Percentiles rank a stretch among this genome's conserved stretches.
phyloP scores from a whole-genome alignment of 1,140 invertebrate species.

The Eurosta solidaginis region DNA sequence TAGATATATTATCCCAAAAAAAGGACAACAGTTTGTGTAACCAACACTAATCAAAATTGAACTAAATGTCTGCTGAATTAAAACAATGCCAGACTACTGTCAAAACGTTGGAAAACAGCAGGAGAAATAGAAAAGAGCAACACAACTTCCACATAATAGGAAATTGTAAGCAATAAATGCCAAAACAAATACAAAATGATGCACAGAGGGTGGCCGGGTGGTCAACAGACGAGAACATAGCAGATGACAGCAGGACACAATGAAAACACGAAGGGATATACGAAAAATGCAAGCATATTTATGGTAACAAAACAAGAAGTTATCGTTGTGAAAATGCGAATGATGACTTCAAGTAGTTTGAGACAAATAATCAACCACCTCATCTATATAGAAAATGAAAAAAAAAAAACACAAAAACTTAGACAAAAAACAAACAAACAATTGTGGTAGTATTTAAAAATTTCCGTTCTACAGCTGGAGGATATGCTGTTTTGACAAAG shows the following conservation, averaged over 20 bases:
- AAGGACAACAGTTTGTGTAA: neutral
- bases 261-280: neutral
- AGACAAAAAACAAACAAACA: neutral
- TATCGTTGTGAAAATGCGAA: neutral
- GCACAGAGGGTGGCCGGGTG: neutral
- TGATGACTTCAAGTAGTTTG: neutral
- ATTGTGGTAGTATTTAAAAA: neutral
- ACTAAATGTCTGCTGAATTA: neutral
- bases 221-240: too few relatives aligned
- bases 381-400: too few relatives aligned
- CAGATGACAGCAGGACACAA: neutral
- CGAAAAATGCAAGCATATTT: conserved; percentile 2
- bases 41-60: conserved; percentile 1
- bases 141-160: neutral
- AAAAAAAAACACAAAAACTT: neutral
- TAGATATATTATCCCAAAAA: too few relatives aligned
- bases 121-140: neutral
- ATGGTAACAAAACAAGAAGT: neutral
- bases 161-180: conserved; percentile 27
- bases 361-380: neutral
- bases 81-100: neutral
- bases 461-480: neutral
- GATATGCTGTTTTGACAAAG: too few relatives aligned
- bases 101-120: neutral
- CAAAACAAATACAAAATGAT: neutral